Conservation (phyloP, 35 echinoderm and acorn worm species). For the Stichopus chloronotus region DNA sequence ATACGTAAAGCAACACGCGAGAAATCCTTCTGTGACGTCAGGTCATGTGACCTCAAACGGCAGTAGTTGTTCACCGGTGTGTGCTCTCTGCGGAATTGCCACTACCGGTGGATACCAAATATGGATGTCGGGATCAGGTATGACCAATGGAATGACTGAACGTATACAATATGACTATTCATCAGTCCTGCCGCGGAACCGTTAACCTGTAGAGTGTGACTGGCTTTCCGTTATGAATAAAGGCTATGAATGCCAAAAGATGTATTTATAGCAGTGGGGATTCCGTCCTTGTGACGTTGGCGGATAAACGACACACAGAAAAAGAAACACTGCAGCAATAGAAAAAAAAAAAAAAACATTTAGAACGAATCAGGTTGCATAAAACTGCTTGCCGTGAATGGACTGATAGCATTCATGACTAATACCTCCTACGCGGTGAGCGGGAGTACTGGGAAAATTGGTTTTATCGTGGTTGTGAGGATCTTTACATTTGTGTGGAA, state of each 20-base stretch:
- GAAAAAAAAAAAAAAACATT: not conserved
- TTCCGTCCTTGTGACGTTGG: slow-evolving; percentile 24
- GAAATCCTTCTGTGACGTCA: slow-evolving; percentile 35
- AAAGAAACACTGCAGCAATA: not conserved
- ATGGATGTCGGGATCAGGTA: slow-evolving; percentile 1
- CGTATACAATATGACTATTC: slow-evolving; percentile 24
- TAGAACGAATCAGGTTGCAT: slow-evolving; percentile 7
- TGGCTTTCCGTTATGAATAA: not conserved
- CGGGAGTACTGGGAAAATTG: not conserved
- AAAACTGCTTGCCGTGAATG: slow-evolving; percentile 39
- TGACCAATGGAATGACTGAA: slow-evolving; percentile 55
- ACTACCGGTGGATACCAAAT: slow-evolving; percentile 60
- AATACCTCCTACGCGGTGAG: slow-evolving; percentile 51
- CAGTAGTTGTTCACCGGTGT: slow-evolving; percentile 10
- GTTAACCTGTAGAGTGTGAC: not conserved
- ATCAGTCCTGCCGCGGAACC: not conserved
- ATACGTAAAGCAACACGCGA: not conserved
- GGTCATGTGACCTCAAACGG: slow-evolving; percentile 33
- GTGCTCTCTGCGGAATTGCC: not conserved
- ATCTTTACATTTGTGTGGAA: slow-evolving; percentile 15
- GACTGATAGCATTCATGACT: slow-evolving; percentile 43
- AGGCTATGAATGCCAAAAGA: not conserved
- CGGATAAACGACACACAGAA: not conserved
- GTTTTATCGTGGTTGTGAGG: not conserved
- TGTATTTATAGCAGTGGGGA: slow-evolving; percentile 54